Base-by-base conservation (phyloP, 2,797 vertebrate species). In the Squalus acanthias region DNA sequence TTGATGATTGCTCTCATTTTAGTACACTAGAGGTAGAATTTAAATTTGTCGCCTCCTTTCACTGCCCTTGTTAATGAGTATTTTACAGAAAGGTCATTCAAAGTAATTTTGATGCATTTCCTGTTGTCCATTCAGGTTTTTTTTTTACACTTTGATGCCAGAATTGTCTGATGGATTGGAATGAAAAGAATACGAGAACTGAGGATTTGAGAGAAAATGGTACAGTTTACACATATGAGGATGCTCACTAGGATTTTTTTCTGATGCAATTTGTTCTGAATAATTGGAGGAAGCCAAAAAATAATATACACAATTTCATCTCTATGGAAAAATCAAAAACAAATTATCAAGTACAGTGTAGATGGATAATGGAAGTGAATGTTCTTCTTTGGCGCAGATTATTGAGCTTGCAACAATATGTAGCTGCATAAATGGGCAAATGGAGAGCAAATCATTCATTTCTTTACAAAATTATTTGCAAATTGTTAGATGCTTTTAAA, bases 11-110 rank as follows among this genome's bases (percentile, higher is more conserved):
- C 39, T 70, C 22, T 95, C 39, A 33, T 95, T 95, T 72, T 50
- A 26, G 22, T 70, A 26, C 67, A 65, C 13, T 65, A n/a, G 29
- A 65, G 63, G 0, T 95, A 12, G 93, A 95, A 72, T 50, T 70
- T 95, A 70, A 95, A 95, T 95, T 12, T 24, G 2, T 69, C 24
- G 6, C 9, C 60, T 92, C 57, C 33, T 50, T 95, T 53, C 39
- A 70, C 46, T 70, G 65, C 9, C 7, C 33, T 69, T 94, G 39
- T 92, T 65, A 20, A n/a, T n/a, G 89, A 60, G 20, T 46, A 46
- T 3, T 72, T 70, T 95, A 95, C 69, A 24, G 93, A 70, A 95
- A 95, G n/a, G 39, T 70, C 39, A 95, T 50, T 95, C 89, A 65
- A 63, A 17, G 57, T 92, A n/a, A 95, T 69, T 50, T 70, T 69